Conservation (phyloP, 1,140 invertebrate species). For the Manduca sexta region DNA sequence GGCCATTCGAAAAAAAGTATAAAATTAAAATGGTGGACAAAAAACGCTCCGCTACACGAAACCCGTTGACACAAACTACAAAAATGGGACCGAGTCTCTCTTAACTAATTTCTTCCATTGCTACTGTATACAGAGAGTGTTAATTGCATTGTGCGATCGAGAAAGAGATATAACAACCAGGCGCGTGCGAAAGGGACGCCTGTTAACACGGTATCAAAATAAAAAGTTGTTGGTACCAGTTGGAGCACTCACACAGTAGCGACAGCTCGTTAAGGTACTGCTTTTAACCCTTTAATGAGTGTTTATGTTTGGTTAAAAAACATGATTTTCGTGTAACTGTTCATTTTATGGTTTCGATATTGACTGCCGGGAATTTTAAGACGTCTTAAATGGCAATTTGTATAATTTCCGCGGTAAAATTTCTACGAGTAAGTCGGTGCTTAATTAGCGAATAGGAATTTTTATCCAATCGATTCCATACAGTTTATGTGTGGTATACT, state of each 20-base stretch:
- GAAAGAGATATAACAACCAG: slow-evolving; percentile 19
- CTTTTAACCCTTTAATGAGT: slow-evolving; percentile 53
- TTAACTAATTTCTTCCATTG: slow-evolving; percentile 64
- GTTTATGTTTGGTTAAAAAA: slow-evolving; percentile 40
- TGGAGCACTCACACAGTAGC: slow-evolving; percentile 39
- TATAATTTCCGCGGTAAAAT: slow-evolving; percentile 1
- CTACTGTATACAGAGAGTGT: slow-evolving; percentile 58
- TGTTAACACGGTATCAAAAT: slow-evolving; percentile 34
- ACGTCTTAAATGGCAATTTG: neutral
- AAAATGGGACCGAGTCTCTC: slow-evolving; percentile 37
- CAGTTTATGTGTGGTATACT: neutral
- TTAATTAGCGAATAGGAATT: too few species aligned
- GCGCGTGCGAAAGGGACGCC: slow-evolving; percentile 18
- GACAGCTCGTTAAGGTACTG: slow-evolving; percentile 37
- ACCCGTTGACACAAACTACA: slow-evolving; percentile 34
- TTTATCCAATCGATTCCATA: too few species aligned
- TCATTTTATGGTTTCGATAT: slow-evolving; percentile 15
- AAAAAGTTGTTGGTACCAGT: slow-evolving; percentile 52
- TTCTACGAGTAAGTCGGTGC: too few species aligned
- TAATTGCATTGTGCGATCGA: slow-evolving; percentile 47
- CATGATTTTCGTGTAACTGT: slow-evolving; percentile 27
- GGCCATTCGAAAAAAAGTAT: slow-evolving; percentile 16
- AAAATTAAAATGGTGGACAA: slow-evolving; percentile 27
- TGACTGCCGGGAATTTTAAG: neutral
- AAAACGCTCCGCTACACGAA: slow-evolving; percentile 28